Base-by-base conservation (phyloP, 2,113 vertebrate genomes). In the Origma solitaria region DNA sequence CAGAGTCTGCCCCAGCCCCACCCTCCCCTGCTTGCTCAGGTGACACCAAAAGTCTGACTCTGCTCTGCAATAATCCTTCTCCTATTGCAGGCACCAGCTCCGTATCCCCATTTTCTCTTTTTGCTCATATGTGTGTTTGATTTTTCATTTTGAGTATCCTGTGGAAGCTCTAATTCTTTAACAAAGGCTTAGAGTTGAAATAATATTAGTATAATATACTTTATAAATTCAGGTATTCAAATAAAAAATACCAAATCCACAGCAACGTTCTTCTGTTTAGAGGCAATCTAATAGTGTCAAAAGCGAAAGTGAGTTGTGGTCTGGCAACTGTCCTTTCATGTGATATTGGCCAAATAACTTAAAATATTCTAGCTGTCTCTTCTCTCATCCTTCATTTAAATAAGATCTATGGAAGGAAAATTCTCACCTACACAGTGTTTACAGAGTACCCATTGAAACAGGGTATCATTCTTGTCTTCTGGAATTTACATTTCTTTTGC, bases 111-210 rank as follows among this genome's bases (percentile, higher is more conserved):
- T 56, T 58, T 33, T 21, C 21, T n/a, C 25, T 13, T 60, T 33
- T 60, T 71, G 15, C 4, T 68, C 9, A 6, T 47, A 1, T 0
- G 0, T 23, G 5, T 37, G 7, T 22, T 83, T 25, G 10, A 15
- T 28, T 54, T 92, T 82, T 80, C 2, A 37, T 35, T 83, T 60
- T 31, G 17, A 60, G 2, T 40, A 16, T 37, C 22, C 24, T 35
- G 13, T 47, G 15, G 47, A 71, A 68, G 10, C 9, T 50, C 13
- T 19, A 33, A 35, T 53, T 61, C 4, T 71, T 68, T 64, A 44
- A 21, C 0, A 4, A 35, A 58, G 19, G 35, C 10, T 25, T 73
- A 35, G 11, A 42, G 40, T 54, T 68, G 20, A 37, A 64, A 49
- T 57, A 28, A 56, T n/a, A 10, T 57, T n/a, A 20, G 6, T 35